Evolutionary conservation across 2,113 vertebrate genomes (phyloP).

Genomic region (Pithys albifrons): DNA sequence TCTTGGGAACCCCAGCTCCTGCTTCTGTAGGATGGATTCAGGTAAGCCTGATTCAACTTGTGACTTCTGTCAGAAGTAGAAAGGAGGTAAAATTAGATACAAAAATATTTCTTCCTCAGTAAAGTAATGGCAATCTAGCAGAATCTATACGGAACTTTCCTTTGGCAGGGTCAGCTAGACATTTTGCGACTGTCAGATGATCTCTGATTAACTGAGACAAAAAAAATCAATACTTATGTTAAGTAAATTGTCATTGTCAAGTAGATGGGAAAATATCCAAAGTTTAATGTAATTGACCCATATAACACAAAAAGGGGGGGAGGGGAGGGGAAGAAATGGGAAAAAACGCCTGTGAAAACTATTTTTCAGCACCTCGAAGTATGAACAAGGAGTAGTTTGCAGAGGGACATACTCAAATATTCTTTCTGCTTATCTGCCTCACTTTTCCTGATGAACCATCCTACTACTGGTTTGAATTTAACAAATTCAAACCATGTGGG

Average conservation of each 20-base stretch:
- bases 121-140: neutral
- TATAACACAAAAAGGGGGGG: neutral
- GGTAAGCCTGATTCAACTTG: neutral
- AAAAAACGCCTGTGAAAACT: neutral
- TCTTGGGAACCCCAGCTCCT: neutral
- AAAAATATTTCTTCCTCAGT: neutral
- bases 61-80: neutral
- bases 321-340: neutral
- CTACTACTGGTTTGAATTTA: neutral
- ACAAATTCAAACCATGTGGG: neutral
- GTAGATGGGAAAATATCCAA: neutral
- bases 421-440: neutral
- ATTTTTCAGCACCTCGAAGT: neutral
- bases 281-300: conserved; percentile 14
- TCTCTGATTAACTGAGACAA: conserved; percentile 5
- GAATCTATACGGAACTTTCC: neutral
- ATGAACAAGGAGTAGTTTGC: neutral
- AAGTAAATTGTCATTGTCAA: conserved; percentile 30
- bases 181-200: conserved; percentile 6
- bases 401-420: neutral
- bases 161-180: neutral
- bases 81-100: neutral
- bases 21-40: neutral
- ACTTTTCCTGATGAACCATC: neutral
- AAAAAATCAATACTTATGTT: conserved; percentile 26